Evolutionary conservation across 2,888 invertebrate species (phyloP), one percentile per base, ranked within the genome.

Genomic region (Dorcus parallelipipedus): DNA sequence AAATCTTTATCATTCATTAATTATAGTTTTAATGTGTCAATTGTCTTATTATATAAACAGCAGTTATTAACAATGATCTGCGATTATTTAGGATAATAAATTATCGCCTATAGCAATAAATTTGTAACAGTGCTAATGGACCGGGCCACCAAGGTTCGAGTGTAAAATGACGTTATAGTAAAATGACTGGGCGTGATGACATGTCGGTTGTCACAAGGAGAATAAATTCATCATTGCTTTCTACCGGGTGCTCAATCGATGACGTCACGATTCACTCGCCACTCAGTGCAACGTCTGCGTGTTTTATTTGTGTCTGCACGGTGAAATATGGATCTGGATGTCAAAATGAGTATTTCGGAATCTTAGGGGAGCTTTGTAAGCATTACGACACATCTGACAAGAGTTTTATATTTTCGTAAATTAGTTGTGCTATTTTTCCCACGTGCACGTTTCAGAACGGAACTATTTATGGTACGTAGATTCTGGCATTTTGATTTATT

Each of bases 151-250:
- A 60, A 62, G 59, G 54, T 66, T 60, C 61, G 59, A 67, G 68
- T 68, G 66, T 68, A 67, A 69, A 71, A 63, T 64, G 65, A 71
- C 71, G 71, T 69, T 68, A 65, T 67, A 71, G 68, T 69, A 71
- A 73, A 73, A 71, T 70, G 73, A 71, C 71, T 70, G 72, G 73
- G 71, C 71, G 73, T 73, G 72, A 71, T 71, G 73, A 71, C 70
- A 70, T 71, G 72, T 66, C 67, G 54, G 58, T 62, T 62, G 61
- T 61, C 61, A 61, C 52, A 56, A 47, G 42, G 50, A 53, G 52
- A 51, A 61, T 61, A 59, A 56, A 61, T 61, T 61, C 61, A 61
- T 61, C 61, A 61, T 59, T 60, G 57, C 56, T 49, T 48, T 50
- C 52, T 51, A 40, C 52, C 52, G 53, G 53, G 53, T 51, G 40